These are phyloP conservation scores for Zelostemma sp. DNA, from an alignment of 1,140 invertebrate genomes.

Conservation along the genomic window DNA sequence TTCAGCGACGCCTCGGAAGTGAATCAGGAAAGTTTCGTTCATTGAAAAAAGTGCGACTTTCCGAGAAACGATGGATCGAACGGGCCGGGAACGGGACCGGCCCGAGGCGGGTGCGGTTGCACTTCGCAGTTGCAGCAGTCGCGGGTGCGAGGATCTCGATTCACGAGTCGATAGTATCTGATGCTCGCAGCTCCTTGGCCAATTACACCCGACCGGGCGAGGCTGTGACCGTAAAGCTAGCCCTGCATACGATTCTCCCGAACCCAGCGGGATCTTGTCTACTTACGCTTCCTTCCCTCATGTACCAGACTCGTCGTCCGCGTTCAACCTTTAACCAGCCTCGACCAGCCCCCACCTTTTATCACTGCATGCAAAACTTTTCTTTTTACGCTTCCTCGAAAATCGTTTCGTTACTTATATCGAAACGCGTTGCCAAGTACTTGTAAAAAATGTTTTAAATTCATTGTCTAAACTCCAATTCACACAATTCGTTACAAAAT, in stretches of 20 bases:
- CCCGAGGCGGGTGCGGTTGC: constrained; percentile 33
- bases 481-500: no score
- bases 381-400: no score
- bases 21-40: constrained; percentile 24
- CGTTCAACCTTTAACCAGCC: constrained; percentile 46
- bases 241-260: constrained; percentile 50
- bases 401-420: no score
- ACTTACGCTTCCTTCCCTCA: constrained; percentile 46
- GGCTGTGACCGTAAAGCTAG: constrained; percentile 15
- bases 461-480: no score
- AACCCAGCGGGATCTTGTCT: constrained; percentile 52
- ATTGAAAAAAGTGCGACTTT: constrained; percentile 40
- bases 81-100: constrained; percentile 5
- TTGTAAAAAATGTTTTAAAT: no score
- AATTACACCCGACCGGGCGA: constrained; percentile 49
- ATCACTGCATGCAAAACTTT: no score
- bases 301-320: constrained; percentile 48
- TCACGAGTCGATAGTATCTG: constrained; percentile 50
- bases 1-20: no score
- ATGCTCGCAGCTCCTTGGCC: constrained; percentile 29
- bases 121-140: constrained; percentile 27
- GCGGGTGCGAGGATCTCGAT: constrained; percentile 53
- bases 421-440: no score
- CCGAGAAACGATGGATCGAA: constrained; percentile 32
- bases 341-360: no score